Base-by-base conservation (phyloP, 2,113 vertebrate species). In the Antennarius striatus region DNA sequence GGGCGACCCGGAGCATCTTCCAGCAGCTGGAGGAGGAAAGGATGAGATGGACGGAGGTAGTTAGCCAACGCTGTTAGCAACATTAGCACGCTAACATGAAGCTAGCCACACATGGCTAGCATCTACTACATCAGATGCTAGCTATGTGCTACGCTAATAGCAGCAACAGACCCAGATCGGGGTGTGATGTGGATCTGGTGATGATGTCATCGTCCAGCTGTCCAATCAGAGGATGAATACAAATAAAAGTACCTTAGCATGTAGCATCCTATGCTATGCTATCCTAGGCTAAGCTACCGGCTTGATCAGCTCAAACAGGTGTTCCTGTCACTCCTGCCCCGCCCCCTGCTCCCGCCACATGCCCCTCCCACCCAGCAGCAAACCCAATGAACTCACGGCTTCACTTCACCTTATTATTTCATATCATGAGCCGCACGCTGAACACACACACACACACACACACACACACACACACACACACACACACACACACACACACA, bases 1-100 rank as follows among this genome's bases (percentile, higher is more conserved):
- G 90, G 91, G 93, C 96, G 95, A 98, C 95, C 96, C 94, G 95
- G 94, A 95, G 95, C 94, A 94, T 94, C 95, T 94, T 93, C 94
- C 93, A 93, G 94, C 94, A 95, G 92, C 84, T 91, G 72, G 52
- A 89, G 77, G 85, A 91, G 91, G 92, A 92, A 93, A 94, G 94
- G 73, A 72, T 63, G 16, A 77, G 63, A 63, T 69, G 30, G 64
- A 53, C 56, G 63, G 65, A 69, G 73, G 73, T 63, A 51, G 75
- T n/a, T 1, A 56, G 62, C 67, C 81, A 69, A 82, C 73, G 75
- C 64, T 83, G 76, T 72, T 10, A 40, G 39, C 39, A 10, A 40
- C 6, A 40, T 80, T 81, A 22, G 22, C 22, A 22, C 22, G 22
- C 22, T 22, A 22, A 22, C 22, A 22, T 22, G 22, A 22, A 22